phyloP scores from a whole-genome alignment of 2,888 invertebrate genomes.

The Rugalucina vietnamica region DNA sequence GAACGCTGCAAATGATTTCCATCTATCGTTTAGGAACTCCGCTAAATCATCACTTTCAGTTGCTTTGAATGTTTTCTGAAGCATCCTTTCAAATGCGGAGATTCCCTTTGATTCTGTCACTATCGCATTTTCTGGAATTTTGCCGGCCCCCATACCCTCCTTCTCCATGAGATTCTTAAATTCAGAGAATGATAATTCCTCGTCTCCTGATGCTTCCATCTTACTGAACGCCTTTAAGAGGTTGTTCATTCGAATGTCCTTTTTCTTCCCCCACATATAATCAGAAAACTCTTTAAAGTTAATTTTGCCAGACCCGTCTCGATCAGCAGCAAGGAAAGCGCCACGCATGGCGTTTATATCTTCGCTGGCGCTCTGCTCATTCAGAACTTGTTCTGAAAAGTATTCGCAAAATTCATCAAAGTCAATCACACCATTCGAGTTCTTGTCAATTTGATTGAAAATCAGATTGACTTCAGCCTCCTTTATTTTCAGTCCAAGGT shows the following conservation, averaged over 20 bases:
- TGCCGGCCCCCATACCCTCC: constrained; percentile 1
- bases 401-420: constrained; percentile 57
- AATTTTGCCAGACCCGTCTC: constrained; percentile 51
- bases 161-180: constrained; percentile 47
- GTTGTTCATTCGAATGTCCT: constrained; percentile 25
- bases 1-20: constrained; percentile 60
- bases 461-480: constrained; percentile 45
- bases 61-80: constrained; percentile 29
- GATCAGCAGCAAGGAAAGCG: constrained; percentile 58
- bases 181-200: constrained; percentile 44
- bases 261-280: constrained; percentile 44
- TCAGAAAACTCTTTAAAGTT: constrained; percentile 62
- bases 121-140: not conserved
- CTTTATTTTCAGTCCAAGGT: constrained; percentile 47
- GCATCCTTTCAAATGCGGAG: constrained; percentile 23
- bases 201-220: constrained; percentile 31
- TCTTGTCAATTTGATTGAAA: constrained; percentile 44
- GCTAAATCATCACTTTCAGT: constrained; percentile 44
- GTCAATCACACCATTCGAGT: constrained; percentile 26
- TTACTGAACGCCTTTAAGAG: constrained; percentile 47
- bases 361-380: constrained; percentile 23
- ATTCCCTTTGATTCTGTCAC: constrained; percentile 3
- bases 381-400: constrained; percentile 47
- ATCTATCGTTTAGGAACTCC: constrained; percentile 47
- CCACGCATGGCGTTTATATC: constrained; percentile 34